Percentiles rank a stretch among this genome's conserved stretches.
phyloP scores from a whole-genome alignment of 2,113 vertebrate genomes.

The Strix uralensis region DNA sequence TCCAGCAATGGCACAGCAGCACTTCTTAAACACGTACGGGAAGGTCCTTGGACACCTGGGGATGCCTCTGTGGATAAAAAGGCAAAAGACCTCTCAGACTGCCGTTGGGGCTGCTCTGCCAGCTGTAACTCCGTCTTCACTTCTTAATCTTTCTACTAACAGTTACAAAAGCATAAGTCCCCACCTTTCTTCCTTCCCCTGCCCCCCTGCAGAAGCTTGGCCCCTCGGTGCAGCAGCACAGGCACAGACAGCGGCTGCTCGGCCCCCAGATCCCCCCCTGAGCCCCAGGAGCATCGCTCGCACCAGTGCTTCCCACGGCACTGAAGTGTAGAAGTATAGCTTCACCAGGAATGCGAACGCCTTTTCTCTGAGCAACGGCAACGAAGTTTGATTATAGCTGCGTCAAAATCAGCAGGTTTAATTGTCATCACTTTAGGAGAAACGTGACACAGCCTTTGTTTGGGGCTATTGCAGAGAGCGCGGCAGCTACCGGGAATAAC shows the following conservation, averaged over 20 bases:
- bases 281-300: accelerated
- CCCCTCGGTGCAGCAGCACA: background rate
- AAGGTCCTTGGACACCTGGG: background rate
- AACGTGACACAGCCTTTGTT: background rate
- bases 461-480: background rate
- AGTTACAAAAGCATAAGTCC: background rate
- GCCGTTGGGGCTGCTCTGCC: background rate
- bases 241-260: accelerated
- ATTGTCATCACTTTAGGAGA: background rate
- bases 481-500: background rate
- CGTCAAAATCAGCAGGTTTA: background rate
- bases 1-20: background rate
- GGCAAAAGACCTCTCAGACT: background rate
- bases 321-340: accelerated
- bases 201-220: background rate
- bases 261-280: background rate
- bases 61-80: background rate
- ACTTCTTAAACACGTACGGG: background rate
- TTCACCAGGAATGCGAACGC: accelerated
- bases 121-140: background rate
- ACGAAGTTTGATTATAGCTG: accelerated
- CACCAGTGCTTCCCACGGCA: accelerated
- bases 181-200: too few species aligned
- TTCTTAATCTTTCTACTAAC: background rate
- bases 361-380: background rate